Conservation (phyloP, 2,113 vertebrate species). For the Ascaphus truei region DNA sequence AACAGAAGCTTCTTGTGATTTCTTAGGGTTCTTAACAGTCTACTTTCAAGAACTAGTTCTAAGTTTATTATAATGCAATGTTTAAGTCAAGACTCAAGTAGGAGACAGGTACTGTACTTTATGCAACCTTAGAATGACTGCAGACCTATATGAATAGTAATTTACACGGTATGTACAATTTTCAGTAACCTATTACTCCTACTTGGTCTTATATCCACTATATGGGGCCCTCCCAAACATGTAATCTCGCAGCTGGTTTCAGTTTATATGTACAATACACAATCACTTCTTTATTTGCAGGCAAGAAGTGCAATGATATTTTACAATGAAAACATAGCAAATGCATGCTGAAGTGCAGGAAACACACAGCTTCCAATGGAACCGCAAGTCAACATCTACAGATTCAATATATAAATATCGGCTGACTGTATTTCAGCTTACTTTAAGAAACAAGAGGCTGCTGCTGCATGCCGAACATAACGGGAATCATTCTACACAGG, state of each 20-base stretch:
- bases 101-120: slow-evolving; percentile 49
- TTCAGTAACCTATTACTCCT: slow-evolving; percentile 48
- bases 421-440: slow-evolving; percentile 75
- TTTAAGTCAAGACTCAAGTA: slow-evolving; percentile 63
- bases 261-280: slow-evolving; percentile 64
- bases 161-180: slow-evolving; percentile 78
- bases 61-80: slow-evolving; percentile 63
- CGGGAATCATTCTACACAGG: slow-evolving; percentile 58
- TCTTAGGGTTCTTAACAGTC: slow-evolving; percentile 61
- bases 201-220: slow-evolving; percentile 47
- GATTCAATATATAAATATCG: slow-evolving; percentile 57
- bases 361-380: slow-evolving; percentile 68
- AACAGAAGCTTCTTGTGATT: slow-evolving; percentile 61
- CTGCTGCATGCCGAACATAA: slow-evolving; percentile 75
- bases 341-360: slow-evolving; percentile 78
- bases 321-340: slow-evolving; percentile 70
- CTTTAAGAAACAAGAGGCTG: slow-evolving; percentile 76
- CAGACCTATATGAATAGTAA: slow-evolving; percentile 61
- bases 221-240: slow-evolving; percentile 43
- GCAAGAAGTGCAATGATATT: slow-evolving; percentile 70
- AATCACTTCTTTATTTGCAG: slow-evolving; percentile 60
- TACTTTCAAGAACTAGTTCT: slow-evolving; percentile 64
- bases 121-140: slow-evolving; percentile 60
- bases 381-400: slow-evolving; percentile 59
- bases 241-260: slow-evolving; percentile 45